phyloP scores from a whole-genome alignment of 2,113 vertebrate genomes.

The Neogobius melanostomus region DNA sequence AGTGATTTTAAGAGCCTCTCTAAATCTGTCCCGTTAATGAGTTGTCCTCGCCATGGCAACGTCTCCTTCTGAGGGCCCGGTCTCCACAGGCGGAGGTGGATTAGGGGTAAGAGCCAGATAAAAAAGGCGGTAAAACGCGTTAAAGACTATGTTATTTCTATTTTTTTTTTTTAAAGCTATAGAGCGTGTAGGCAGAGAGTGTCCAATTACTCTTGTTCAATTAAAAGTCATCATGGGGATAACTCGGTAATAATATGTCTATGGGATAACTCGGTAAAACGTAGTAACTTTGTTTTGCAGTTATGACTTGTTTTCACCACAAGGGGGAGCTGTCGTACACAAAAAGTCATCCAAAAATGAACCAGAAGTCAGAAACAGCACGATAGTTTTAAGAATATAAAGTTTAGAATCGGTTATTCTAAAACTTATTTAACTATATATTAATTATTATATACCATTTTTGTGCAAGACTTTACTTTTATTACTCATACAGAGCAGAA shows the following conservation, averaged over 20 bases:
- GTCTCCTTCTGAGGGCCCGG: conserved; percentile 18
- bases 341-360: neutral
- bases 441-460: too few relatives aligned
- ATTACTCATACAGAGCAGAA: too few relatives aligned
- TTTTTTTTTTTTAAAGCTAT: conserved; percentile 21
- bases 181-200: neutral
- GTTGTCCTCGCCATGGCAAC: conserved; percentile 65
- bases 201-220: conserved; percentile 20
- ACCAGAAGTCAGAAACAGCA: neutral
- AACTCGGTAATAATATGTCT: too few relatives aligned
- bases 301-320: conserved; percentile 40
- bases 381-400: too few relatives aligned
- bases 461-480: too few relatives aligned
- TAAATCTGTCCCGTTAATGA: conserved; percentile 63
- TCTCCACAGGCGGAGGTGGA: conserved; percentile 32
- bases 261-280: neutral
- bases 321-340: conserved; percentile 43
- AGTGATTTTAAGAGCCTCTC: conserved; percentile 66
- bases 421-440: too few relatives aligned
- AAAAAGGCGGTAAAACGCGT: neutral
- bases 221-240: conserved; percentile 5
- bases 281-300: neutral
- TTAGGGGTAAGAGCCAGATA: conserved; percentile 21
- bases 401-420: too few relatives aligned
- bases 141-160: neutral